A percentile compares a stretch with the other conserved stretches of the same genome.
These are phyloP conservation scores for Zophobas morio DNA, from an alignment of 1,140 invertebrate genomes.

Conservation along the genomic window DNA sequence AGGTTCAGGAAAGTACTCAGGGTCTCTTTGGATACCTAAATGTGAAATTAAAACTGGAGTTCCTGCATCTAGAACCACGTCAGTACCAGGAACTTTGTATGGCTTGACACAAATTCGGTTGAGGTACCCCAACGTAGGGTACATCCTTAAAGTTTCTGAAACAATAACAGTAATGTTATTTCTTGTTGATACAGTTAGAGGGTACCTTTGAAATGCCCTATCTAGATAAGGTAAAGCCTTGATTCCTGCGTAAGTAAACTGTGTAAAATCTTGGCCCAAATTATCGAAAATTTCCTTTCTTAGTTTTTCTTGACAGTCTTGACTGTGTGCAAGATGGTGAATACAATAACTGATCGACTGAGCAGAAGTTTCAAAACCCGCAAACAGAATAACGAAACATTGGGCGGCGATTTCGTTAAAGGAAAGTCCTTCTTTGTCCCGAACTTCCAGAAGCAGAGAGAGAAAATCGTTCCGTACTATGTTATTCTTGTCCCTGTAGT, in stretches of 20 bases:
- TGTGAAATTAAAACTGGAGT: conserved; percentile 59
- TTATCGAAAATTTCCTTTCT: conserved; percentile 68
- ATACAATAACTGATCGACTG: conserved; percentile 66
- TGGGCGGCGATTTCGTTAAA: conserved; percentile 69
- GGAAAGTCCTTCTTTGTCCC: conserved; percentile 8
- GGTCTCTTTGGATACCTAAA: conserved; percentile 64
- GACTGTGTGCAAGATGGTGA: conserved; percentile 68
- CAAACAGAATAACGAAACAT: conserved; percentile 75
- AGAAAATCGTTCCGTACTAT: conserved; percentile 71
- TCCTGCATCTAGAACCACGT: conserved; percentile 58
- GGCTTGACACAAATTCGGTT: conserved; percentile 63
- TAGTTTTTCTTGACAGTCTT: conserved; percentile 67
- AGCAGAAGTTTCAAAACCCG: conserved; percentile 70
- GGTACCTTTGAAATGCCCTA: conserved; percentile 64
- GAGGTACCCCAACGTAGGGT: conserved; percentile 65
- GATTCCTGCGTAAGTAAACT: conserved; percentile 71
- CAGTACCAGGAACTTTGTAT: conserved; percentile 60
- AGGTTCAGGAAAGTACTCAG: conserved; percentile 72
- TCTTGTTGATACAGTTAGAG: not conserved
- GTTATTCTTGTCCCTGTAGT: conserved; percentile 68
- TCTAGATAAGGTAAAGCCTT: conserved; percentile 71
- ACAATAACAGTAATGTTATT: not conserved
- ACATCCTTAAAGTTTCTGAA: conserved; percentile 66
- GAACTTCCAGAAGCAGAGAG: conserved; percentile 69
- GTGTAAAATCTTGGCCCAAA: conserved; percentile 66